Evolutionary conservation across 2,797 vertebrate genomes (phyloP).

Genomic region (Dryobates pubescens): DNA sequence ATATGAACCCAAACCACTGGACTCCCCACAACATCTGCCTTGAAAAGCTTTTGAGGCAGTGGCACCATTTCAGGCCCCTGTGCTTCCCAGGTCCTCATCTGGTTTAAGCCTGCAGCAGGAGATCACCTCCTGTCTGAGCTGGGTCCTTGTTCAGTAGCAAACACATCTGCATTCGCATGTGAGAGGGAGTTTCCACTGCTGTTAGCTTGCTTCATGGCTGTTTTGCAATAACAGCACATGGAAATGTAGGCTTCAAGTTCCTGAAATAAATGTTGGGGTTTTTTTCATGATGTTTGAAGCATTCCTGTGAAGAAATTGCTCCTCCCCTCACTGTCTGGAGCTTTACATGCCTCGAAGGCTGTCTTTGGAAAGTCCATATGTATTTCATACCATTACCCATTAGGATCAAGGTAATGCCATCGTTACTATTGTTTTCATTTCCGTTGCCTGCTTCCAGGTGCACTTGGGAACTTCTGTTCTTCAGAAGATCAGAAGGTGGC

Average conservation of each 20-base stretch:
- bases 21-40: neutral
- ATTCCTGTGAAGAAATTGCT: neutral
- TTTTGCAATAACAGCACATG: neutral
- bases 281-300: neutral
- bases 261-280: neutral
- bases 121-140: neutral
- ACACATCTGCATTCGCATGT: neutral
- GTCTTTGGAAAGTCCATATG: neutral
- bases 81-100: fast-evolving
- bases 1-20: neutral
- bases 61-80: neutral
- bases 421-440: neutral
- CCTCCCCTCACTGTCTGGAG: neutral
- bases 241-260: neutral
- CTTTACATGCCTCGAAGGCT: neutral
- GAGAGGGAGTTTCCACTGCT: neutral
- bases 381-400: neutral
- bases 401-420: neutral
- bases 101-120: neutral
- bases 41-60: neutral
- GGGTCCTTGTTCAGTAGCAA: neutral
- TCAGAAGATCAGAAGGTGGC: neutral
- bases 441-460: neutral
- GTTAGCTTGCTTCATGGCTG: neutral
- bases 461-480: neutral